Base-by-base conservation (phyloP, 1,140 invertebrate genomes). In the Brachionus koreanus region DNA sequence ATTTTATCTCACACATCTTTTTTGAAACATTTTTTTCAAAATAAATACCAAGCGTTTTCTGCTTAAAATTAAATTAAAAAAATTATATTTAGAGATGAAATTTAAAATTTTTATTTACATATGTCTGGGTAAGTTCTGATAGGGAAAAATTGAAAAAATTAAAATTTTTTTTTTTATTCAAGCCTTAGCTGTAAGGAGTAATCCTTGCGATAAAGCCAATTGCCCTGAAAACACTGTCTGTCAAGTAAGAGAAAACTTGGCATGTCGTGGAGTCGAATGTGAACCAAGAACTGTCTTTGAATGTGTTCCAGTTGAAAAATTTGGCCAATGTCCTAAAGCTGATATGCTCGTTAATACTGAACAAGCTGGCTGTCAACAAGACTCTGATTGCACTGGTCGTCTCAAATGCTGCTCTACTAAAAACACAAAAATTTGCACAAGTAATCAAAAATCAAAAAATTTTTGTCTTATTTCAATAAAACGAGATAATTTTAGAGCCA, bases 11-110 rank as follows among this genome's bases (percentile, higher is more conserved):
- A 9, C 29, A 33, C 12, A 13, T 65, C 33, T 65, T 33, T n/a
- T 37, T 65, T 37, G 29, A 65, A 65, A 33, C 25, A 65, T 65
- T 65, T 33, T 65, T 33, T 65, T 65, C 33, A 13, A n/a, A 65
- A 65, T 65, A 65, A 65, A 65, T 65, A 65, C 63, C 63, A 65
- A 65, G 63, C 63, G 33, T 33, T 65, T 23, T 65, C 33, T 65
- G 25, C 25, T 33, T 3, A 4, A 65, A 33, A 33, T 65, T 37
- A 65, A 3, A 33, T 33, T 65, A 33, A n/a, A n/a, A 65, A 65
- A 35, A 33, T 63, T 63, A 63, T n/a, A 33, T 65, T 65, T 65
- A 65, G 49, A 16, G 5, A 57, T 57, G 49, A 57, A 65, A 65
- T 5, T 65, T 29, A 65, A 65, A 65, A 37, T 33, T 65, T 33